Base-by-base conservation (phyloP, 2,888 invertebrate genomes). In the Ecliptopera silaceata region DNA sequence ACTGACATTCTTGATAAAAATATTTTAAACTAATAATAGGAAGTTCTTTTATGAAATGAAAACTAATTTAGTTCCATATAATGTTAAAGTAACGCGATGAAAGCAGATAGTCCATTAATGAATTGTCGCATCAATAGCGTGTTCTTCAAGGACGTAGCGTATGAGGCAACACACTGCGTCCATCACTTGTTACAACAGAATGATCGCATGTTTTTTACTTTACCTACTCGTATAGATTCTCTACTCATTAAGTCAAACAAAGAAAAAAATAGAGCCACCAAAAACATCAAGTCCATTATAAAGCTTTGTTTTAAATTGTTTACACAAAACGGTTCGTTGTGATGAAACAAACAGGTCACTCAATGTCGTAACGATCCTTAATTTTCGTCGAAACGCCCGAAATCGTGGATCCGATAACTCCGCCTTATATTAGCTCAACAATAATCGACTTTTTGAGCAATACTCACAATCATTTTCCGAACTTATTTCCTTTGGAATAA, bases 341-440 rank as follows among this genome's bases (percentile, higher is more conserved):
- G 66, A 73, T 74, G 72, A 72, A 73, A 70, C 63, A 69, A 70
- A 64, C 74, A 74, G 77, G 77, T 77, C 78, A 79, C 69, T 75
- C 68, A 73, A 73, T 74, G 77, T 76, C 72, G 72, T 74, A 80
- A 80, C 75, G 66, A 72, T 72, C 75, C 75, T 79, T 79, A 80
- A 80, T 80, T 81, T 79, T 77, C 71, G 68, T 71, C 65, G 64
- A 71, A 76, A 77, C 77, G 77, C 74, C 77, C 71, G 75, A 82
- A 82, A 79, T 82, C 83, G 81, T 83, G 84, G 70, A 84, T 84
- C 84, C 71, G 84, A 84, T 85, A 84, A 78, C 74, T 79, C 74
- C 73, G 70, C 72, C 71, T 70, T 72, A 71, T 77, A 78, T 82
- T 77, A 75, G 75, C 81, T 77, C 71, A 75, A 76, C 74, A 73